These are phyloP conservation scores for Scytalopus superciliaris DNA, from an alignment of 2,113 vertebrate genomes.

Conservation along the genomic window DNA sequence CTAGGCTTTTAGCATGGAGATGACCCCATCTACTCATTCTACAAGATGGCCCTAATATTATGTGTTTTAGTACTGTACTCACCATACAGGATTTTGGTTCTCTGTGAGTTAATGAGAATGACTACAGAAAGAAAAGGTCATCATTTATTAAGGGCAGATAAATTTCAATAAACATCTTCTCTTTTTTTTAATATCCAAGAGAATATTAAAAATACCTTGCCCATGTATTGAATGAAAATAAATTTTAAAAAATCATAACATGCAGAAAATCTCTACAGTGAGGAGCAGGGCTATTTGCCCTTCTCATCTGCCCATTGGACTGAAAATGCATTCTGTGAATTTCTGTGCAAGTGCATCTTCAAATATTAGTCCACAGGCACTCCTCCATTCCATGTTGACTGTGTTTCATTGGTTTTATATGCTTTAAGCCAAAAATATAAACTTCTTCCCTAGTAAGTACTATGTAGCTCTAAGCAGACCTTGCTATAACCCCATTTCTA, in stretches of 20 bases:
- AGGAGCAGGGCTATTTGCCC: not conserved
- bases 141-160: not conserved
- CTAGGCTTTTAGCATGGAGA: not conserved
- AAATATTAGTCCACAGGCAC: not conserved
- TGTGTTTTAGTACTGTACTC: not conserved
- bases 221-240: not conserved
- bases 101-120: not conserved
- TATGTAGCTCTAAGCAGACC: not conserved
- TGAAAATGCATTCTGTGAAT: not conserved
- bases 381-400: not conserved
- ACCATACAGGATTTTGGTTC: not conserved
- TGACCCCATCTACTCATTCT: not conserved
- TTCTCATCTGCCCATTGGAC: not conserved
- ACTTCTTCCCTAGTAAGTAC: not conserved
- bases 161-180: not conserved
- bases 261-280: not conserved
- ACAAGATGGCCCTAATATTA: not conserved
- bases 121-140: not conserved
- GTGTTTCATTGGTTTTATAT: not conserved
- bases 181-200: not conserved
- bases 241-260: not conserved
- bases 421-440: constrained; percentile 4
- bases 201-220: not conserved
- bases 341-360: not conserved
- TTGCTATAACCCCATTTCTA: not conserved